A percentile compares a stretch with the other conserved stretches of the same genome.
Evolutionary conservation across 2,888 invertebrate genomes (phyloP).

Genomic region (Neoaliturus tenellus): DNA sequence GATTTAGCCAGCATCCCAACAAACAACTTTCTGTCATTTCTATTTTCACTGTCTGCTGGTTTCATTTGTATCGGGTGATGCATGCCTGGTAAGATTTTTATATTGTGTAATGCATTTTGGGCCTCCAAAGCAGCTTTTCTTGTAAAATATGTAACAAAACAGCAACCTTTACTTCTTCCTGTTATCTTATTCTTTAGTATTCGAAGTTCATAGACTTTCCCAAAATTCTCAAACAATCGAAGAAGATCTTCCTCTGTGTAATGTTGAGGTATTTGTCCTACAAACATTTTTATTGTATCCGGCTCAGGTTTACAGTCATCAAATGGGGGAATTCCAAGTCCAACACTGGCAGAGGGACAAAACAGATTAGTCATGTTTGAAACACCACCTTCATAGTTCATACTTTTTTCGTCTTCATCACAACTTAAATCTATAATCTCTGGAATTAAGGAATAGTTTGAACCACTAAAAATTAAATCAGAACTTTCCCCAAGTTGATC

Average conservation of each 20-base stretch:
- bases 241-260: slow-evolving; percentile 7
- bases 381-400: neutral
- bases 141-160: slow-evolving; percentile 99
- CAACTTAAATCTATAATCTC: neutral
- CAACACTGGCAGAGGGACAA: neutral
- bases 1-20: slow-evolving; percentile 99
- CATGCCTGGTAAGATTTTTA: slow-evolving; percentile 99
- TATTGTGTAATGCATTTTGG: slow-evolving; percentile 99
- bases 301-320: slow-evolving; percentile 9
- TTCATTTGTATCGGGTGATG: slow-evolving; percentile 99
- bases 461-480: neutral
- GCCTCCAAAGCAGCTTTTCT: slow-evolving; percentile 98
- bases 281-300: slow-evolving; percentile 42
- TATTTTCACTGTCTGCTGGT: slow-evolving; percentile 99
- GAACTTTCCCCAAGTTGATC: neutral
- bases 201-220: slow-evolving; percentile 33
- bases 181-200: slow-evolving; percentile 32
- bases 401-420: neutral
- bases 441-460: slow-evolving; percentile 9
- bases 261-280: slow-evolving; percentile 23
- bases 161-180: slow-evolving; percentile 90
- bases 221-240: slow-evolving; percentile 13
- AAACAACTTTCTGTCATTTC: slow-evolving; percentile 99
- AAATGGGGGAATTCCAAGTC: slow-evolving; percentile 26
- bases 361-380: neutral